Percentiles rank a stretch among this genome's conserved stretches.
Evolutionary conservation across 2,113 vertebrate genomes (phyloP).

Genomic region (Campylomormyrus tamandua): DNA sequence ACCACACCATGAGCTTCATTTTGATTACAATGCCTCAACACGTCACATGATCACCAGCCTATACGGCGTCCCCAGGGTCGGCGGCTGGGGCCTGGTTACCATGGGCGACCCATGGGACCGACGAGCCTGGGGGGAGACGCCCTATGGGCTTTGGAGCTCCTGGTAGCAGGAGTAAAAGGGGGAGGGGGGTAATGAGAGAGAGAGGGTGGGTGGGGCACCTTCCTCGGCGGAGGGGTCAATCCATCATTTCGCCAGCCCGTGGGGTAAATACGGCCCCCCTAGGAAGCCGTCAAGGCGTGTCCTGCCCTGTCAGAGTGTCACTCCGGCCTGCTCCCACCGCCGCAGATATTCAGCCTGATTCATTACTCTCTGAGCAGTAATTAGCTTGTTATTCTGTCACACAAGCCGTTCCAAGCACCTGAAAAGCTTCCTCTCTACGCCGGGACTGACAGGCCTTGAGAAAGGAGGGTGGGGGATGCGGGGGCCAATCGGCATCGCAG

Average conservation of each 20-base stretch:
- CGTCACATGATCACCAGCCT: neutral
- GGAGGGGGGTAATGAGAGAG: neutral
- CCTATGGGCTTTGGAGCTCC: neutral
- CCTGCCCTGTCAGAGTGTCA: constrained; percentile 40
- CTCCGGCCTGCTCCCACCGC: constrained; percentile 44
- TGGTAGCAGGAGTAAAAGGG: neutral
- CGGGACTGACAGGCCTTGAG: constrained; percentile 59
- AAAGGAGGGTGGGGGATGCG: constrained; percentile 41
- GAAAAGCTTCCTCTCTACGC: constrained; percentile 55
- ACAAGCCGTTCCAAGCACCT: constrained; percentile 59
- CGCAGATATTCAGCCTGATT: constrained; percentile 43
- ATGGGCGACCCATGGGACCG: neutral
- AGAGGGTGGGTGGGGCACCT: neutral
- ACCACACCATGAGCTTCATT: neutral
- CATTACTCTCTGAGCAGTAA: constrained; percentile 57
- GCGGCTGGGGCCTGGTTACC: neutral
- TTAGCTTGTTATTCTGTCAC: constrained; percentile 67
- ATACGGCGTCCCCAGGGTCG: neutral
- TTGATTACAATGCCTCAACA: neutral
- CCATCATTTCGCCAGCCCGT: constrained; percentile 43
- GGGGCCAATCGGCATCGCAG: constrained; percentile 55
- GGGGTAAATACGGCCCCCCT: constrained; percentile 40
- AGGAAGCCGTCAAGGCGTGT: constrained; percentile 52
- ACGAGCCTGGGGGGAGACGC: neutral
- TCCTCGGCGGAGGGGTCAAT: constrained; percentile 28